Evolutionary conservation across 2,888 invertebrate species (phyloP), one percentile per base, ranked within the genome.

Genomic region (Xestia c-nigrum): DNA sequence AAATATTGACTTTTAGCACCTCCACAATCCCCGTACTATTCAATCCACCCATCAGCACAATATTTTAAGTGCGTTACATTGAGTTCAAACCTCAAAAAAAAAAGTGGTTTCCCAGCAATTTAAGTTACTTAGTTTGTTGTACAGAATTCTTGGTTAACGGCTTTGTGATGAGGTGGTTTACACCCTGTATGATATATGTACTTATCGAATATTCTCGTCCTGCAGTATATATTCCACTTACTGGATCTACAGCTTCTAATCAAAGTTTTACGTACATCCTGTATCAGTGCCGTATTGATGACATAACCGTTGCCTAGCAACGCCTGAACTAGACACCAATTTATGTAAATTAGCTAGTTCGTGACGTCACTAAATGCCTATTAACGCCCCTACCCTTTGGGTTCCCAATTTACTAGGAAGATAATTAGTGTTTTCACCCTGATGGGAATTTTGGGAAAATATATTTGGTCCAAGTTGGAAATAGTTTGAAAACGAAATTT

Each of bases 231-330:
- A 24, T 24, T 5, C 1, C 14, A 24, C 24, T 74, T 72, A 80
- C 73, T 69, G 46, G 65, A 71, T 61, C 57, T 66, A 85, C 68
- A 83, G 64, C 76, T 85, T 80, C 87, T 88, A 91, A 90, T 91
- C 84, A 90, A 87, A 82, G 87, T 84, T 88, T 88, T 85, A 89
- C 88, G 72, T 72, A 84, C 85, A 81, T 76, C 78, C 80, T 88
- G 83, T 81, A 77, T 70, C 71, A 77, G 71, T 73, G 70, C 82
- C 79, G 88, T 88, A 80, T 87, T 87, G 77, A 74, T 84, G 83
- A 85, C 81, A 80, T 76, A 78, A 83, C 74, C 64, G 89, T 86
- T 84, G 86, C 89, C 80, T 88, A 86, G 89, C 88, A 87, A 90
- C 88, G 78, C 63, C 64, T 76, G 64, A 78, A 84, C 79, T 82